Percentiles rank a stretch among this genome's conserved stretches.
Evolutionary conservation across 2,113 vertebrate genomes (phyloP).

Genomic region (Istiophorus platypterus): DNA sequence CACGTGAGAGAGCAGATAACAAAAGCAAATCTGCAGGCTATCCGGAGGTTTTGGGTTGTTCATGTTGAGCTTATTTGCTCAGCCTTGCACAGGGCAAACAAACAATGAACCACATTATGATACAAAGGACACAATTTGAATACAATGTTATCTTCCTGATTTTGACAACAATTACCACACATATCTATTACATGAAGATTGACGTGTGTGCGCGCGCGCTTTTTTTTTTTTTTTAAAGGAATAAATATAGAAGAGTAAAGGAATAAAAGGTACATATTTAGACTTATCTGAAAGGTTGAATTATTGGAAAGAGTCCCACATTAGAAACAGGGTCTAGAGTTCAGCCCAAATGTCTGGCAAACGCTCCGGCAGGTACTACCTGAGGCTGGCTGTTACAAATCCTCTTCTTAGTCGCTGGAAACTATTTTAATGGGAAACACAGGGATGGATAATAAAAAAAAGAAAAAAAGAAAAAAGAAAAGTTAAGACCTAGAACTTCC

Average conservation of each 20-base stretch:
- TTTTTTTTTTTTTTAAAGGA: not conserved
- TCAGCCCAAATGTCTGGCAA: slow-evolving; percentile 66
- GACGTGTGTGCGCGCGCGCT: slow-evolving; percentile 7
- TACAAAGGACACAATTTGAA: not conserved
- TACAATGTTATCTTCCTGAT: slow-evolving; percentile 18
- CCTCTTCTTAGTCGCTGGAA: slow-evolving; percentile 72
- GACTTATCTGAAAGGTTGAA: slow-evolving; percentile 24
- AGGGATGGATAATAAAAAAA: slow-evolving; percentile 64
- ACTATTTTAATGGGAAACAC: slow-evolving; percentile 82
- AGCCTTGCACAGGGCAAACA: not conserved
- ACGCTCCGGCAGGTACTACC: slow-evolving; percentile 72
- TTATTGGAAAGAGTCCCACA: slow-evolving; percentile 49
- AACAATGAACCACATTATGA: not conserved
- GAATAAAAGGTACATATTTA: not conserved
- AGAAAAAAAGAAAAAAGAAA: slow-evolving; percentile 21
- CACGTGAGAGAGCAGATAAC: not conserved
- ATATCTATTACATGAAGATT: slow-evolving; percentile 3
- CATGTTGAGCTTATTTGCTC: not conserved
- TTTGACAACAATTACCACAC: slow-evolving; percentile 14
- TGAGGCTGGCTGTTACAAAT: slow-evolving; percentile 72
- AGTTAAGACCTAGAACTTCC: slow-evolving; percentile 53
- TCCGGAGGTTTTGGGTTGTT: not conserved
- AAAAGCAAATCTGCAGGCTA: not conserved
- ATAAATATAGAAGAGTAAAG: not conserved
- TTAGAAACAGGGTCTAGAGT: slow-evolving; percentile 53